phyloP scores from a whole-genome alignment of 2,888 invertebrate genomes.

The Crossocerus cetratus region DNA sequence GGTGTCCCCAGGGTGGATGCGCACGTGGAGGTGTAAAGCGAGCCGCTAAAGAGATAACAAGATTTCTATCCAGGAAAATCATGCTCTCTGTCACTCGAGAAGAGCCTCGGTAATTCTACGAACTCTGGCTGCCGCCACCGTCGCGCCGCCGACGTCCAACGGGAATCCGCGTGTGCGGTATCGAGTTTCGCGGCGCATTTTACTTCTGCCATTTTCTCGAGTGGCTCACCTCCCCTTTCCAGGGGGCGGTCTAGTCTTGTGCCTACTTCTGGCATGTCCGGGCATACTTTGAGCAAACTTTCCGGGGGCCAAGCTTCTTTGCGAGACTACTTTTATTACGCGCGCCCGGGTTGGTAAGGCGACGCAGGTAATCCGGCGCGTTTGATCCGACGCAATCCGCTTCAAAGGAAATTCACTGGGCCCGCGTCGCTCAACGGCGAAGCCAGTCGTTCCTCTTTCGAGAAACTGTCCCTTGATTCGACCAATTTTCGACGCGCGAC shows the following conservation, averaged over 20 bases:
- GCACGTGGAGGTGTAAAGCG: slow-evolving; percentile 57
- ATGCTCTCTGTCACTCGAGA: slow-evolving; percentile 29
- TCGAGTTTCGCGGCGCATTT: slow-evolving; percentile 9
- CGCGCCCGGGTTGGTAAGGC: no score
- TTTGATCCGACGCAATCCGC: not conserved
- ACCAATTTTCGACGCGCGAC: no score
- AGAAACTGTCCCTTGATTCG: not conserved
- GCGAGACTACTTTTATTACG: no score
- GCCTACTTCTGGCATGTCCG: no score
- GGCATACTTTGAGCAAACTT: no score
- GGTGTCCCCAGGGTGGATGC: slow-evolving; percentile 41
- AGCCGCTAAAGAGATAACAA: slow-evolving; percentile 44
- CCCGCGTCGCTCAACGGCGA: not conserved
- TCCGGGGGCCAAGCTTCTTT: no score
- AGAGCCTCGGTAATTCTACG: slow-evolving; percentile 30
- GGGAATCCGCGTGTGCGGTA: slow-evolving; percentile 10
- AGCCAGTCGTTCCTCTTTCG: not conserved
- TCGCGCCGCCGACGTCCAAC: not conserved
- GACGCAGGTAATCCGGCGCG: not conserved
- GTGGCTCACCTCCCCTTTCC: no score
- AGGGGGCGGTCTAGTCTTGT: no score
- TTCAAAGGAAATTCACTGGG: not conserved
- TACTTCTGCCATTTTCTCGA: slow-evolving; percentile 1
- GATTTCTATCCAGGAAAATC: slow-evolving; percentile 50
- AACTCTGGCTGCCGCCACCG: slow-evolving; percentile 8